A percentile compares a stretch with the other conserved stretches of the same genome.
phyloP scores from a whole-genome alignment of 1,140 invertebrate species.

The Neodiprion fabricii region DNA sequence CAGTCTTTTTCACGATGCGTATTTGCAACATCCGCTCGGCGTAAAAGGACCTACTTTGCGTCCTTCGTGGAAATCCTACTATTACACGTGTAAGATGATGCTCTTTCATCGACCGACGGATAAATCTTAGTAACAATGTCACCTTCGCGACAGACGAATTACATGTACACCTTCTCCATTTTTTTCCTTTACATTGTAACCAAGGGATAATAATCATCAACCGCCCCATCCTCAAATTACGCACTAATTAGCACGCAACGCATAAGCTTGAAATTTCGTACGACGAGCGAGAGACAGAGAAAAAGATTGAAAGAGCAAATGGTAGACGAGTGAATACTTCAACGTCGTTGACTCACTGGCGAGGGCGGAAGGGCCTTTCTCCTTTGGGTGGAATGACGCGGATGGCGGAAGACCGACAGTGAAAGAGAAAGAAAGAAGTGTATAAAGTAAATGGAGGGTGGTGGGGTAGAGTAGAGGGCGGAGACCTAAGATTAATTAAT shows the following conservation, averaged over 20 bases:
- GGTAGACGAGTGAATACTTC: neutral
- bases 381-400: neutral
- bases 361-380: neutral
- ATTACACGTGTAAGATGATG: too few species aligned
- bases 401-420: neutral
- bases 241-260: neutral
- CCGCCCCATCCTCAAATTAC: neutral
- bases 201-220: neutral
- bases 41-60: too few species aligned
- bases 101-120: too few species aligned
- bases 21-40: too few species aligned
- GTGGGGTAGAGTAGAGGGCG: neutral
- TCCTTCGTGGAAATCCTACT: too few species aligned
- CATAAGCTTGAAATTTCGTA: neutral
- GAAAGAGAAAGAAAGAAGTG: neutral
- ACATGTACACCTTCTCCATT: too few species aligned
- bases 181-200: neutral
- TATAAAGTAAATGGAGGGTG: neutral
- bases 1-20: too few species aligned
- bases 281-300: neutral
- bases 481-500: conserved; percentile 8
- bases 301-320: neutral
- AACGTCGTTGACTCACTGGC: neutral
- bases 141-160: too few species aligned
- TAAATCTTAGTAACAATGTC: too few species aligned